Conservation (phyloP, 2,113 vertebrate species). For the human region GRCh38 chr17:77799001-77799500, state of each 20-base stretch:
- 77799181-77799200: too few relatives aligned
- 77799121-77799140: accelerated
- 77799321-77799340: accelerated
- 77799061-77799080: accelerated
- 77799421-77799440: too few relatives aligned
- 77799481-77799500: too few relatives aligned
- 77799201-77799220: background rate
- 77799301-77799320: too few relatives aligned
- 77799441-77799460: too few relatives aligned
- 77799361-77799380: accelerated
- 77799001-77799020: background rate
- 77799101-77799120: accelerated
- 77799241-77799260: background rate
- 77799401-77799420: too few relatives aligned
- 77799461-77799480: too few relatives aligned
- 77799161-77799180: background rate
- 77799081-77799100: too few relatives aligned
- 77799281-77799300: accelerated
- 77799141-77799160: background rate
- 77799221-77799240: accelerated
- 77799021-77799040: background rate
- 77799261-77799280: accelerated
- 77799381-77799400: background rate
- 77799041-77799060: background rate
- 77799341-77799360: too few relatives aligned